Evolutionary conservation across 2,113 vertebrate genomes (phyloP).

Genomic region (Tenrec ecaudatus): DNA sequence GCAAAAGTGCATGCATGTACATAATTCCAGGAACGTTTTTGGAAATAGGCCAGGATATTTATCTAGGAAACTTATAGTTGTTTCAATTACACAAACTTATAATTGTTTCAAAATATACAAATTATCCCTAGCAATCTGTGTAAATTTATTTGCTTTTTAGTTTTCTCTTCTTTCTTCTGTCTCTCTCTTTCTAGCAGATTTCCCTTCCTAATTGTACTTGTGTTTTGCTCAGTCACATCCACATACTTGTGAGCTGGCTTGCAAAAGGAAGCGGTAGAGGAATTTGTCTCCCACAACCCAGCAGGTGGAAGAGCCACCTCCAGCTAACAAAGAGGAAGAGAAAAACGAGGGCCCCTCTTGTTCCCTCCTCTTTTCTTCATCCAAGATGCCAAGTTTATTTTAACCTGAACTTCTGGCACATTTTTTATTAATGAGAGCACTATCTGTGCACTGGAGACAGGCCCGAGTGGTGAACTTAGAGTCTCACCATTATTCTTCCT

Average conservation of each 20-base stretch:
- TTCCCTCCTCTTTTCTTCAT: slow-evolving; percentile 52
- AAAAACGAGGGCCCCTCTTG: neutral
- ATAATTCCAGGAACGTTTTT: slow-evolving; percentile 24
- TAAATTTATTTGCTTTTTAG: neutral
- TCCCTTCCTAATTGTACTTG: neutral
- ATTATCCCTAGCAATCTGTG: slow-evolving; percentile 17
- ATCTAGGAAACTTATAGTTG: slow-evolving; percentile 20
- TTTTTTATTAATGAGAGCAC: slow-evolving; percentile 65
- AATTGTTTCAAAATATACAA: neutral
- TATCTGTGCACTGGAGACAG: slow-evolving; percentile 10
- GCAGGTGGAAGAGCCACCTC: slow-evolving; percentile 50
- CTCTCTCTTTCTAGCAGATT: neutral
- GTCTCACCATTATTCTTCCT: neutral
- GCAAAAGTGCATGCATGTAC: neutral
- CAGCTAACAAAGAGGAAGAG: slow-evolving; percentile 68
- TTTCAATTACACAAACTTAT: neutral
- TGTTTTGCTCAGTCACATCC: slow-evolving; percentile 29
- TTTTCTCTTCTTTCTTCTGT: neutral
- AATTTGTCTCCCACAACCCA: slow-evolving; percentile 56
- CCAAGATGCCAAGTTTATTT: slow-evolving; percentile 67
- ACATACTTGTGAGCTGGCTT: slow-evolving; percentile 49
- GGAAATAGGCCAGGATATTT: slow-evolving; percentile 29
- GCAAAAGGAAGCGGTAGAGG: slow-evolving; percentile 43
- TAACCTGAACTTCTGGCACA: slow-evolving; percentile 54
- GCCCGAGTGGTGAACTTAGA: slow-evolving; percentile 28